These are phyloP conservation scores for Acanthochromis polyacanthus DNA, from an alignment of 2,113 vertebrate species.

Conservation along the genomic window DNA sequence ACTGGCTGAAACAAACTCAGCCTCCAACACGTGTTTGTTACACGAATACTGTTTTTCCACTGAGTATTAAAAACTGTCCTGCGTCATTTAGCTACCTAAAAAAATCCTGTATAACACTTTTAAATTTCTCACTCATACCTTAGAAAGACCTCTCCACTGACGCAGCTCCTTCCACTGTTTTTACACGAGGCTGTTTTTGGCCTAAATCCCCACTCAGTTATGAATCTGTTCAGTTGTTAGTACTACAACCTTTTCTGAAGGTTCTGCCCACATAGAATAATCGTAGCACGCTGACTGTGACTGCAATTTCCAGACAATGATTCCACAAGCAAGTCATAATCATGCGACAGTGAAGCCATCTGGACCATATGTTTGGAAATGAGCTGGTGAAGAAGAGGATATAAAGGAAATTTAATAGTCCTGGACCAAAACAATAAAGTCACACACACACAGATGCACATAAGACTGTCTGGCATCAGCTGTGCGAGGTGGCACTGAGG, in stretches of 20 bases:
- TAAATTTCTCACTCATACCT: too few species aligned
- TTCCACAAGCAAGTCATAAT: slow-evolving; percentile 60
- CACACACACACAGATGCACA: slow-evolving; percentile 15
- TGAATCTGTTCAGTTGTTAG: slow-evolving; percentile 1
- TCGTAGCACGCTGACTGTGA: slow-evolving; percentile 10
- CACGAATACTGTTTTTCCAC: too few species aligned
- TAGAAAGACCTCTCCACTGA: too few species aligned
- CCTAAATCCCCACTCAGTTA: background rate
- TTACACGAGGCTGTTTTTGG: too few species aligned
- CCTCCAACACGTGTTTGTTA: too few species aligned
- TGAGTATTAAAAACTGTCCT: too few species aligned
- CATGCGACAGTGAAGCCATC: slow-evolving; percentile 51
- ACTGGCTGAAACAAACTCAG: too few species aligned
- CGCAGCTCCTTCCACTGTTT: too few species aligned
- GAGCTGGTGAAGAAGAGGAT: slow-evolving; percentile 34
- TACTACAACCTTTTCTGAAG: background rate
- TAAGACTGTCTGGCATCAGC: slow-evolving; percentile 49
- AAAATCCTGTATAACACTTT: too few species aligned
- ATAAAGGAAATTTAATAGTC: slow-evolving; percentile 39
- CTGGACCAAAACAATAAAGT: slow-evolving; percentile 20
- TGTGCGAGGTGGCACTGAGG: slow-evolving; percentile 27
- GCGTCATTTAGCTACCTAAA: too few species aligned
- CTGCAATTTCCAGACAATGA: slow-evolving; percentile 49
- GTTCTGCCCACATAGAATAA: slow-evolving; percentile 1
- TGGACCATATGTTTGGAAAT: slow-evolving; percentile 61